Base-by-base conservation (phyloP, 2,113 vertebrate species). In the Eulacestoma nigropectus region DNA sequence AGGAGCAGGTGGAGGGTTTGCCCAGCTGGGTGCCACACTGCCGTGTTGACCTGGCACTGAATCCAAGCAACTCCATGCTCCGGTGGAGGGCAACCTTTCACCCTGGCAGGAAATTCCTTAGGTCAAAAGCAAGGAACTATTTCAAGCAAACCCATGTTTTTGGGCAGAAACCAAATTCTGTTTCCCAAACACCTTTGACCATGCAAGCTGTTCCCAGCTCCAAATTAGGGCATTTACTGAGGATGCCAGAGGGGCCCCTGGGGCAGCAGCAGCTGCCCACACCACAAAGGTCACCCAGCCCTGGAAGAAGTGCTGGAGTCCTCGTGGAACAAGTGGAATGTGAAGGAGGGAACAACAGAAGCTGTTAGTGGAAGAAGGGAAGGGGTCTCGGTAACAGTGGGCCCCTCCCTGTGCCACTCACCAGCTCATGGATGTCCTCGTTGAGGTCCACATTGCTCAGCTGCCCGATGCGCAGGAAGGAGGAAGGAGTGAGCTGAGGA, bases 361-460 rank as follows among this genome's bases (percentile, higher is more conserved):
- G 73, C 53, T 50, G 30, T 22, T 5, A 23, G 13, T 30, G 64
- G 57, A 60, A 41, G 53, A 39, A 44, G n/a, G 13, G 37, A 69
- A 83, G 41, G 4, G 32, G 16, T 69, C 15, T 50, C 0, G 0
- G 42, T 35, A 50, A 42, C 0, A 1, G 33, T 0, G 1, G 4
- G 27, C 4, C 46, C 18, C 53, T 46, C 52, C 39, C 77, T 27
- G 20, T 20, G 44, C 84, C 39, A 52, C 98, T 98, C 90, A 98
- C 98, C 72, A 95, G 91, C 74, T 98, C 96, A 6, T 41, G 90
- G 19, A 89, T 13, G 9, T 99, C 98, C 64, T 99, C 99, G 0
- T 99, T 98, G 93, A 99, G 98, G 96, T 99, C 99, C 98, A 99
- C 98, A 25, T 98, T 99, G 97, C 98, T 99, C 97, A 99, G 98